phyloP scores from a whole-genome alignment of 2,888 invertebrate species.

The Drosophila falleni region DNA sequence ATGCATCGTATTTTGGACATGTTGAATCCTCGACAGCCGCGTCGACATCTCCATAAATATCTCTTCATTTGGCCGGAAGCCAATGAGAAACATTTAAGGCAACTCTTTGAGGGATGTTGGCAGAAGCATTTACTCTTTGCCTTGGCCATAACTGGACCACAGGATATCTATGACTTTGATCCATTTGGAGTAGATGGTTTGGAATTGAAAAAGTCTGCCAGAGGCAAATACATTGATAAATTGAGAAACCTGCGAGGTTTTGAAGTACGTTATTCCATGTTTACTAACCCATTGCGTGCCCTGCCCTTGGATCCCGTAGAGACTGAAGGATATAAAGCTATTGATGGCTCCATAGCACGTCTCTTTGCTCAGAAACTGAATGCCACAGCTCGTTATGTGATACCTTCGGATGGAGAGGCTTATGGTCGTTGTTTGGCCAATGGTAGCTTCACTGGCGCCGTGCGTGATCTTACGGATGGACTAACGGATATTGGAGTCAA shows the following conservation, averaged over 20 bases:
- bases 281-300: slow-evolving; percentile 72
- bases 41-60: slow-evolving; percentile 78
- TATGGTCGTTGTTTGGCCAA: slow-evolving; percentile 71
- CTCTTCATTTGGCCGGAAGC: slow-evolving; percentile 74
- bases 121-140: slow-evolving; percentile 69
- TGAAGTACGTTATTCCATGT: slow-evolving; percentile 76
- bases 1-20: slow-evolving; percentile 56
- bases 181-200: slow-evolving; percentile 73
- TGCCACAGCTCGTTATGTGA: slow-evolving; percentile 73
- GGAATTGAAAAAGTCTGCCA: slow-evolving; percentile 33
- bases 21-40: slow-evolving; percentile 69
- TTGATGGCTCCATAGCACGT: slow-evolving; percentile 69
- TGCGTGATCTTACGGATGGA: slow-evolving; percentile 65
- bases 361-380: slow-evolving; percentile 70
- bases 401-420: slow-evolving; percentile 70
- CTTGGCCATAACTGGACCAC: slow-evolving; percentile 55
- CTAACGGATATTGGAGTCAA: slow-evolving; percentile 77
- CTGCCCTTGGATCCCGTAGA: slow-evolving; percentile 49
- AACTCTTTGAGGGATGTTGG: slow-evolving; percentile 73
- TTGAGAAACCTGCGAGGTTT: slow-evolving; percentile 69
- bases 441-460: slow-evolving; percentile 73
- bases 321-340: slow-evolving; percentile 53
- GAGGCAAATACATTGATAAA: slow-evolving; percentile 63
- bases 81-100: slow-evolving; percentile 40
- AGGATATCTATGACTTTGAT: slow-evolving; percentile 69